Evolutionary conservation across 2,888 invertebrate genomes (phyloP).

Genomic region (Pristionchus exspectatus): DNA sequence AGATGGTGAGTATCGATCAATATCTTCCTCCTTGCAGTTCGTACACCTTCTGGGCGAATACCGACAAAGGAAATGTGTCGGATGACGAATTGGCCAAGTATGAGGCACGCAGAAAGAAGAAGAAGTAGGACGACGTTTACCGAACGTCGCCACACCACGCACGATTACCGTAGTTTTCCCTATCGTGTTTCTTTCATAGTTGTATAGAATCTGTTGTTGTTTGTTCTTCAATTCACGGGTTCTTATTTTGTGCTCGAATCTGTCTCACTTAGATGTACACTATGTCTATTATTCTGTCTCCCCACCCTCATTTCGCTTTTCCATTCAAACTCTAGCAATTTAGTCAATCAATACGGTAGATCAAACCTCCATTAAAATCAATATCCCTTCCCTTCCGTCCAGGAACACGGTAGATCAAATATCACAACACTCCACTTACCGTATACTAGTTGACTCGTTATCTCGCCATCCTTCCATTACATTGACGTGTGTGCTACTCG

Average conservation of each 20-base stretch:
- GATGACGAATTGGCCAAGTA: slow-evolving; percentile 67
- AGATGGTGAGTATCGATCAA: not conserved
- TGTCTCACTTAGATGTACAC: slow-evolving; percentile 23
- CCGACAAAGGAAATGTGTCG: slow-evolving; percentile 42
- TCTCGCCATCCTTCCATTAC: slow-evolving; percentile 10
- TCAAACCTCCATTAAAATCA: not conserved
- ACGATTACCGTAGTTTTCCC: not conserved
- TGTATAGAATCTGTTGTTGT: slow-evolving; percentile 44
- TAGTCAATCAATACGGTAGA: not conserved
- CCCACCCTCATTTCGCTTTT: not conserved
- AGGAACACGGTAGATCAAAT: not conserved
- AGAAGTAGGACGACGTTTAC: slow-evolving; percentile 36
- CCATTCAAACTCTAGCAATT: not conserved
- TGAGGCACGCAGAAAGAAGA: slow-evolving; percentile 63
- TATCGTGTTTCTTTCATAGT: not conserved
- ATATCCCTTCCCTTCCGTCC: not conserved
- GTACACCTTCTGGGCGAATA: slow-evolving; percentile 39
- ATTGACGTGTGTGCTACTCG: slow-evolving; percentile 24
- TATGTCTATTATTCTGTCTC: not conserved
- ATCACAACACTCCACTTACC: slow-evolving; percentile 30
- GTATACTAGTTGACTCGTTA: slow-evolving; percentile 30
- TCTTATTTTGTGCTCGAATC: slow-evolving; percentile 14
- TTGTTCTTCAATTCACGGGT: slow-evolving; percentile 31
- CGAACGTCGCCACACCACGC: slow-evolving; percentile 17
- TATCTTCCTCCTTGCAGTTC: slow-evolving; percentile 31